Evolutionary conservation across 2,797 vertebrate species (phyloP), one percentile per base, ranked within the genome.

Genomic region (Linurgus olivaceus): DNA sequence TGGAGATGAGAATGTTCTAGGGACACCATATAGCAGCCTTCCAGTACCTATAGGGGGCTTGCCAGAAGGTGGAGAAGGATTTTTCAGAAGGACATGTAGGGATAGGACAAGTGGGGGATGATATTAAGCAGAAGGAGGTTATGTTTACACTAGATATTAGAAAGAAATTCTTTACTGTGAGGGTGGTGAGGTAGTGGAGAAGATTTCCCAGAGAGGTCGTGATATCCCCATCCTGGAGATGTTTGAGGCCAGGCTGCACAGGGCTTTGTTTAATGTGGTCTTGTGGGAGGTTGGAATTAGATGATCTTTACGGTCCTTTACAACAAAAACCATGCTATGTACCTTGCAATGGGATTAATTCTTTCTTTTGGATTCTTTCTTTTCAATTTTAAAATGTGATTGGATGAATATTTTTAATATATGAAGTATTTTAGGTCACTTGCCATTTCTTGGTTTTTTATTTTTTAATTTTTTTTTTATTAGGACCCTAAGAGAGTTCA

Each of bases 181-280:
- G 8, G 12, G 7, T 68, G 19, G 5, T 17, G 17, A 70, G 19
- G 16, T 24, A 62, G 13, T 24, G 11, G 15, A 67, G 59, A 1
- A 6, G 21, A 23, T 42, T 75, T n/a, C 9, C 16, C 42, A 50
- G 9, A 55, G 9, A 13, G 3, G 3, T 17, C 0, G 0, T 29
- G n/a, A 20, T 12, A 40, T 44, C 9, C 23, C 4, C 31, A 37
- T 37, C 10, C 13, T 68, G 48, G 18, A 55, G 37, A 16, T 26
- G 7, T 38, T 57, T 0, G 2, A n/a, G 28, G 28, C 9, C 7
- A 11, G 28, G 23, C 11, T 55, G 35, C 13, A 62, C 3, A 26
- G 4, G 35, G 7, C 6, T 42, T 13, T 68, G 7, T 48, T 59
- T 37, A n/a, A 7, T 0, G 0, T 21, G 28, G 4, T 62, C 13